A percentile compares a stretch with the other conserved stretches of the same genome.
These are phyloP conservation scores for Erythrocercus mccallii DNA, from an alignment of 2,113 vertebrate species.

Conservation along the genomic window DNA sequence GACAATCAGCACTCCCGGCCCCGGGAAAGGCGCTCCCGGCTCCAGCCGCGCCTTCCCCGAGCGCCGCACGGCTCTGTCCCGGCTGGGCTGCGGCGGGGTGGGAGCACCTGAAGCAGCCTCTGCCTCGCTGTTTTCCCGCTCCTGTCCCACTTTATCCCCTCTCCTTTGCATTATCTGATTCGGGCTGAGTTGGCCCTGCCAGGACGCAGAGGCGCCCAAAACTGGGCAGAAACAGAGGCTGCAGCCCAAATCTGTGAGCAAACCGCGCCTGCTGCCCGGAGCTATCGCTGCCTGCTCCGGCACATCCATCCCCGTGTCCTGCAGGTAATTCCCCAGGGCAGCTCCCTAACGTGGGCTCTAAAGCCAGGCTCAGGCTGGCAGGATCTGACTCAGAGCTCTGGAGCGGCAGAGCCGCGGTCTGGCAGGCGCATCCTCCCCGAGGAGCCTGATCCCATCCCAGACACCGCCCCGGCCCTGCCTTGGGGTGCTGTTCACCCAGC, in stretches of 20 bases:
- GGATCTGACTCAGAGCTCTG: not conserved
- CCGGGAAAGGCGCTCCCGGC: not conserved
- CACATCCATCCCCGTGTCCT: not conserved
- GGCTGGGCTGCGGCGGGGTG: accelerated
- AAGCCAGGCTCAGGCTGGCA: not conserved
- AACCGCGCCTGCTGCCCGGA: accelerated
- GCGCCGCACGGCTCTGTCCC: accelerated
- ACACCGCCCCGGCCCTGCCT: accelerated
- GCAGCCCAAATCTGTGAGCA: not conserved
- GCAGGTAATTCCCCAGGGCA: accelerated
- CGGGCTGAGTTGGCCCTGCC: not conserved
- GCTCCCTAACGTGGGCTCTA: accelerated
- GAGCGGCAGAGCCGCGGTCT: not conserved
- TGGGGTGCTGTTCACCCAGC: not conserved
- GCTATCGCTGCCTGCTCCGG: accelerated
- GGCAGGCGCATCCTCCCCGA: not conserved
- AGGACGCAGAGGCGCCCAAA: not conserved
- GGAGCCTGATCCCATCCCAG: not conserved
- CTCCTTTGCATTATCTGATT: accelerated
- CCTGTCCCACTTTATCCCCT: not conserved
- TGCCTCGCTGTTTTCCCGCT: not conserved
- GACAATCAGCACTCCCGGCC: not conserved
- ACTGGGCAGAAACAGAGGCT: not conserved
- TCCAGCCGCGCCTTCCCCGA: not conserved
- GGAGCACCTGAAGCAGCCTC: not conserved